These are phyloP conservation scores for Aquatica leii DNA, from an alignment of 2,888 invertebrate species.

Conservation along the genomic window DNA sequence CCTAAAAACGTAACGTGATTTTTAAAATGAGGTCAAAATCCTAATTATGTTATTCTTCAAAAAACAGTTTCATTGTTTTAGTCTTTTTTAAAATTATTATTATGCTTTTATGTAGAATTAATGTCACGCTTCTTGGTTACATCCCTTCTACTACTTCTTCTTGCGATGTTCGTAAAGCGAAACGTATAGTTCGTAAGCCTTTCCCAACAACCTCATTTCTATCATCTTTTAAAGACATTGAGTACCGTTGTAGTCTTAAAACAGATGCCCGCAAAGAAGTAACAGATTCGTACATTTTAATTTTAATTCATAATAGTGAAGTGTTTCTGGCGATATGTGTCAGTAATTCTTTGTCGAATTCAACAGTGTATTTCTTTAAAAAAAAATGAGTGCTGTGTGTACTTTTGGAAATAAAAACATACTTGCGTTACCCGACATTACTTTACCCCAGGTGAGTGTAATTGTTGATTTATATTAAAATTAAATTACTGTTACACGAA, in stretches of 20 bases:
- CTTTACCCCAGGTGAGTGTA: conserved; percentile 53
- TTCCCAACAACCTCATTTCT: conserved; percentile 56
- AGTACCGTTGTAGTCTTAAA: conserved; percentile 51
- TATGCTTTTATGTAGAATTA: conserved; percentile 39
- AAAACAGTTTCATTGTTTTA: neutral
- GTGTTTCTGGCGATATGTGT: too few species aligned
- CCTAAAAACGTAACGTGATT: too few species aligned
- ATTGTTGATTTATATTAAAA: neutral
- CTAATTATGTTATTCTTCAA: too few species aligned
- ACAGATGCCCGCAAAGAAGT: conserved; percentile 47
- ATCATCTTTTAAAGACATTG: conserved; percentile 46
- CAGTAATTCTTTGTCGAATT: too few species aligned
- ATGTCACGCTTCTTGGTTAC: conserved; percentile 42
- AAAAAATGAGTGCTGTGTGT: conserved; percentile 52
- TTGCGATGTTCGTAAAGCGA: conserved; percentile 49
- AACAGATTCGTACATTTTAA: conserved; percentile 31
- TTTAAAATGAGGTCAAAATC: too few species aligned
- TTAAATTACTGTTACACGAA: too few species aligned
- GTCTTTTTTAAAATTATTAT: conserved; percentile 8
- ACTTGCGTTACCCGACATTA: conserved; percentile 55
- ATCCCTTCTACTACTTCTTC: conserved; percentile 43
- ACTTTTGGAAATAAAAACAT: conserved; percentile 52
- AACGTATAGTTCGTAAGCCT: conserved; percentile 50
- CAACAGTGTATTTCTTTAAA: too few species aligned
- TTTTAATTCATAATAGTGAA: neutral